A percentile compares a stretch with the other conserved stretches of the same genome.
These are phyloP conservation scores for Oryzias celebensis DNA, from an alignment of 2,113 vertebrate species.

Conservation along the genomic window DNA sequence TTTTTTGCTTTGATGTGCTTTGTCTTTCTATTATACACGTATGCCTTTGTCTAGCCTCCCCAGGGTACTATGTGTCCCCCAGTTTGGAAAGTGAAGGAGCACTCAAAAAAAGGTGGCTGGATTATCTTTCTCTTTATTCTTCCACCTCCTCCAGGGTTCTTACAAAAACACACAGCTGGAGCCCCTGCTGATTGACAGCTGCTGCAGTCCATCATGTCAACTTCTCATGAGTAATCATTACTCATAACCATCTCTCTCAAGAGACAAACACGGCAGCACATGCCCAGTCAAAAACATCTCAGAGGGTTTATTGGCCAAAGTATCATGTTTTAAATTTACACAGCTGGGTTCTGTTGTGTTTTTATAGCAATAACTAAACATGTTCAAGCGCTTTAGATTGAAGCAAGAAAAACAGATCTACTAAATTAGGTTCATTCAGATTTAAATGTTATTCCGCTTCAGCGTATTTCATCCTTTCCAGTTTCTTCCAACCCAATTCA, in stretches of 20 bases:
- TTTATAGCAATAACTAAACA: too few relatives aligned
- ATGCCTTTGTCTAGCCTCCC: conserved; percentile 52
- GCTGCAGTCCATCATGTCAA: conserved; percentile 20
- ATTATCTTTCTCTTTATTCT: conserved; percentile 26
- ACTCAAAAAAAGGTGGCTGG: conserved; percentile 19
- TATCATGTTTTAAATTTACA: too few relatives aligned
- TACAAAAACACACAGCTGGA: conserved; percentile 19
- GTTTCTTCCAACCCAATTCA: background rate
- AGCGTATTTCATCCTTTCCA: background rate
- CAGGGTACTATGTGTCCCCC: conserved; percentile 34
- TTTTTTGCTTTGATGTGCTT: conserved; percentile 46
- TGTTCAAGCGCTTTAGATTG: too few relatives aligned
- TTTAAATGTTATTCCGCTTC: background rate
- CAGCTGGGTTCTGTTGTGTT: too few relatives aligned
- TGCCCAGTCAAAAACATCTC: too few relatives aligned
- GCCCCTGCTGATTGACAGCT: conserved; percentile 37
- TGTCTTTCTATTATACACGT: conserved; percentile 47
- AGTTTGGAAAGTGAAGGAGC: conserved; percentile 35
- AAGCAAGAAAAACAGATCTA: too few relatives aligned
- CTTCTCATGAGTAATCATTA: conserved; percentile 17
- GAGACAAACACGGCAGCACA: too few relatives aligned
- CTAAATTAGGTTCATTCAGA: background rate
- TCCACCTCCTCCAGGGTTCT: conserved; percentile 29
- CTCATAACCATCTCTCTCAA: conserved; percentile 10
- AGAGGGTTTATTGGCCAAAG: too few relatives aligned